Evolutionary conservation across 2,888 invertebrate genomes (phyloP).

Genomic region (Scrobipalpa atriplicella): DNA sequence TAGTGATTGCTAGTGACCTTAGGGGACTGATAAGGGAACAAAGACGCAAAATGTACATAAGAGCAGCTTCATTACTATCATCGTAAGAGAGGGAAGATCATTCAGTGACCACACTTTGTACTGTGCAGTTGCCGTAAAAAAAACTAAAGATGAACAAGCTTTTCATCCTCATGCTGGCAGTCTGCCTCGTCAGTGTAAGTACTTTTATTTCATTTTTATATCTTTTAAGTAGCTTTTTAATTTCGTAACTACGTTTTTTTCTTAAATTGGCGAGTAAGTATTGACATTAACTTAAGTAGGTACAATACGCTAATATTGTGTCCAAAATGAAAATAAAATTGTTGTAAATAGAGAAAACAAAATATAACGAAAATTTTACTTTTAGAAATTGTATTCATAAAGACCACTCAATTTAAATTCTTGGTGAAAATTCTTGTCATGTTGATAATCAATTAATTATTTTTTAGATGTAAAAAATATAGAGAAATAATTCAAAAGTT

Average conservation of each 20-base stretch:
- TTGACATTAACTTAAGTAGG: neutral
- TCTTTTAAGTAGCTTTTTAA: neutral
- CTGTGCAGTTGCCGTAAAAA: neutral
- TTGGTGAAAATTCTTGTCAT: no score
- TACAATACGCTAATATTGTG: no score
- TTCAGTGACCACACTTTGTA: neutral
- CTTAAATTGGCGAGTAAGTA: no score
- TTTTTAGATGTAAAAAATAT: no score
- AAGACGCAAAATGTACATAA: conserved; percentile 10
- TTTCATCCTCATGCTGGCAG: conserved; percentile 57
- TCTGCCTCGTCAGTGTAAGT: conserved; percentile 59
- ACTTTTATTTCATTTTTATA: neutral
- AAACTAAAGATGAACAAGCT: conserved; percentile 61
- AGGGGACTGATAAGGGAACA: conserved; percentile 6
- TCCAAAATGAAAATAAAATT: no score
- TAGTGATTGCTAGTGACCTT: conserved; percentile 22
- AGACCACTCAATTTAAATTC: no score
- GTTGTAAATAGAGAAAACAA: no score
- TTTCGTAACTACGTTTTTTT: neutral
- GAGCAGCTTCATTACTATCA: neutral
- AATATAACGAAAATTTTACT: no score
- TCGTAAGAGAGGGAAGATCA: neutral
- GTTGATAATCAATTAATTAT: no score
- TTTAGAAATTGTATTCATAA: no score
- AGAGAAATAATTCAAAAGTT: no score